These are phyloP conservation scores for Caenorhabditis becei DNA, from an alignment of 2,888 invertebrate genomes.

Conservation along the genomic window DNA sequence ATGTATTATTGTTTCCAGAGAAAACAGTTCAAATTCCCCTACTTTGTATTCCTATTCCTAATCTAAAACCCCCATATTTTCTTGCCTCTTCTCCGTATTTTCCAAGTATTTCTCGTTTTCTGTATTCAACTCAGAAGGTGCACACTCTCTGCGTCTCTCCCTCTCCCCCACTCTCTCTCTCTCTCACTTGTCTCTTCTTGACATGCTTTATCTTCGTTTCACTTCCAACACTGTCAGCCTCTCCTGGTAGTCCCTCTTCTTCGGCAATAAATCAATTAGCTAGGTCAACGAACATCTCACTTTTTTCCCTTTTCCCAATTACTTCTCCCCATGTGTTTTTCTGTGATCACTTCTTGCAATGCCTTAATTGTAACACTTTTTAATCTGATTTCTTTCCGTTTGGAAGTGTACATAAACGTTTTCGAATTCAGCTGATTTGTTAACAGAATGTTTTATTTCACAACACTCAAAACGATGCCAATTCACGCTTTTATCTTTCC, in stretches of 20 bases:
- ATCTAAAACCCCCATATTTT: neutral
- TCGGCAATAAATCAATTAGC: neutral
- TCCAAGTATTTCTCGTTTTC: neutral
- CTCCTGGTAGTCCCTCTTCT: neutral
- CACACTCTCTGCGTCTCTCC: neutral
- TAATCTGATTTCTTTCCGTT: neutral
- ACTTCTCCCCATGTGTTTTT: neutral
- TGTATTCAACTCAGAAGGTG: neutral
- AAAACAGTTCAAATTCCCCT: constrained; percentile 28
- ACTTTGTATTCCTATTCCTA: neutral
- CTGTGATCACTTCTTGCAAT: constrained; percentile 18
- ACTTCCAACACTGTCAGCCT: constrained; percentile 2
- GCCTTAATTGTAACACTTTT: constrained; percentile 11
- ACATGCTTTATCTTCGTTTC: constrained; percentile 23
- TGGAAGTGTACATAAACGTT: constrained; percentile 10
- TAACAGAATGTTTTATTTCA: constrained; percentile 16
- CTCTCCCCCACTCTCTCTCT: neutral
- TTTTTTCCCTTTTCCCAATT: neutral
- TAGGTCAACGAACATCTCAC: neutral
- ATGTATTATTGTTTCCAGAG: too few relatives aligned
- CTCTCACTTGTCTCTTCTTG: constrained; percentile 12
- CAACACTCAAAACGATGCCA: neutral
- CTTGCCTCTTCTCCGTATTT: neutral
- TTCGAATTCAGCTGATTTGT: neutral
- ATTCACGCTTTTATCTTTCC: constrained; percentile 54